Conservation (phyloP, 2,888 invertebrate species). For the Drosophila acutilabella region DNA sequence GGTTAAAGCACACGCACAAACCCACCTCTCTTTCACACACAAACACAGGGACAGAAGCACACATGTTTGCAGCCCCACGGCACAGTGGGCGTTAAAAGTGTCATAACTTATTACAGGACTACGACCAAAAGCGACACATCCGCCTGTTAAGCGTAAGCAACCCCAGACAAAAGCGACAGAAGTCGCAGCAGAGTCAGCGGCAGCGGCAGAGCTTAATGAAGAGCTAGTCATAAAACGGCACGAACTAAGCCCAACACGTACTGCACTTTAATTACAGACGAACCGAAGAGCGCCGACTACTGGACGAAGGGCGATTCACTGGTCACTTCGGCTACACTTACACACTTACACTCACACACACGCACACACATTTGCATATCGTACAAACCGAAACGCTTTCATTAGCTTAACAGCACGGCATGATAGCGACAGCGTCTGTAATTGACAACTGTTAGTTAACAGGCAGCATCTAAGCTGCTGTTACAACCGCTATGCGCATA, state of each 20-base stretch:
- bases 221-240: conserved; percentile 49
- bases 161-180: conserved; percentile 17
- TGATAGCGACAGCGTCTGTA: conserved; percentile 56
- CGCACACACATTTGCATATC: conserved; percentile 1
- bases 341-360: conserved; percentile 6
- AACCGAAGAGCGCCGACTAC: conserved; percentile 28
- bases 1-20: conserved; percentile 21
- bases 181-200: conserved; percentile 1
- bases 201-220: conserved; percentile 50
- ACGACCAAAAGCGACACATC: conserved; percentile 62
- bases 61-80: conserved; percentile 24
- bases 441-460: conserved; percentile 79
- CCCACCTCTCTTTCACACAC: neutral
- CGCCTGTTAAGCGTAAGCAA: conserved; percentile 37
- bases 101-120: conserved; percentile 69
- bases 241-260: conserved; percentile 61
- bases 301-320: conserved; percentile 23
- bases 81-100: conserved; percentile 74
- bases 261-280: conserved; percentile 72
- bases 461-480: conserved; percentile 51
- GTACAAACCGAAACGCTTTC: conserved; percentile 31
- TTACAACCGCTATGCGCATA: conserved; percentile 5
- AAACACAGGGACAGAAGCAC: neutral
- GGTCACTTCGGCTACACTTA: conserved; percentile 35
- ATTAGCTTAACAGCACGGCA: conserved; percentile 55